Evolutionary conservation across 2,888 invertebrate genomes (phyloP).

Genomic region (Tribolium freemani): DNA sequence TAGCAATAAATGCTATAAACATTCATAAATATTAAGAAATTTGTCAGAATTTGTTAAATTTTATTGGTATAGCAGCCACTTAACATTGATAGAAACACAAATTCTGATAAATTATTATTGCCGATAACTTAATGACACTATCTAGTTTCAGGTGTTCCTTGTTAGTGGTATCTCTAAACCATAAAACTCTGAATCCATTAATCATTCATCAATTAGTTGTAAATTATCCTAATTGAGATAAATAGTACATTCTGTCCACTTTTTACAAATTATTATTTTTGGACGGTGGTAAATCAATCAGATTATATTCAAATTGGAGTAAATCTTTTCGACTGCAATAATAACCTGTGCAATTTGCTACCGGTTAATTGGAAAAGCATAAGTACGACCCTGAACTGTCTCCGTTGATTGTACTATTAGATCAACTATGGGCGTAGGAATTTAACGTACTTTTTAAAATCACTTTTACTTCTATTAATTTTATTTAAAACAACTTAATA

Average conservation of each 20-base stretch:
- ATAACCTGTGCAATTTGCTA: neutral
- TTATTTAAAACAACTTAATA: slow-evolving; percentile 5
- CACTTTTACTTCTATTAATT: slow-evolving; percentile 26
- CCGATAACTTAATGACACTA: slow-evolving; percentile 23
- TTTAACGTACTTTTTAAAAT: slow-evolving; percentile 19
- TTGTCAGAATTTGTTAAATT: neutral
- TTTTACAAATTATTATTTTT: slow-evolving; percentile 17
- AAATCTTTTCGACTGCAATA: neutral
- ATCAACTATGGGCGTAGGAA: slow-evolving; percentile 32
- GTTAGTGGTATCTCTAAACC: slow-evolving; percentile 12
- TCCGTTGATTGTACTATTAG: slow-evolving; percentile 17
- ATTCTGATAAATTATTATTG: slow-evolving; percentile 17
- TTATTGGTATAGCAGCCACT: neutral
- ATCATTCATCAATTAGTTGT: slow-evolving; percentile 20
- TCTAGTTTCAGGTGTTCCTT: slow-evolving; percentile 11
- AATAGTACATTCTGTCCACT: slow-evolving; percentile 12
- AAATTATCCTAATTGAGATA: slow-evolving; percentile 27
- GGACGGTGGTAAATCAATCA: neutral
- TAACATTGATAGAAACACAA: neutral
- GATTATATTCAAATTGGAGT: neutral
- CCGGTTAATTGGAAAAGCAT: slow-evolving; percentile 19
- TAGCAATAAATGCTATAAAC: neutral
- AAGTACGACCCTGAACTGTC: slow-evolving; percentile 41
- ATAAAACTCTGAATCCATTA: slow-evolving; percentile 23
- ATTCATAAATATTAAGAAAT: neutral